Base-by-base conservation (phyloP, 2,797 vertebrate genomes). In the Tadarida brasiliensis region DNA sequence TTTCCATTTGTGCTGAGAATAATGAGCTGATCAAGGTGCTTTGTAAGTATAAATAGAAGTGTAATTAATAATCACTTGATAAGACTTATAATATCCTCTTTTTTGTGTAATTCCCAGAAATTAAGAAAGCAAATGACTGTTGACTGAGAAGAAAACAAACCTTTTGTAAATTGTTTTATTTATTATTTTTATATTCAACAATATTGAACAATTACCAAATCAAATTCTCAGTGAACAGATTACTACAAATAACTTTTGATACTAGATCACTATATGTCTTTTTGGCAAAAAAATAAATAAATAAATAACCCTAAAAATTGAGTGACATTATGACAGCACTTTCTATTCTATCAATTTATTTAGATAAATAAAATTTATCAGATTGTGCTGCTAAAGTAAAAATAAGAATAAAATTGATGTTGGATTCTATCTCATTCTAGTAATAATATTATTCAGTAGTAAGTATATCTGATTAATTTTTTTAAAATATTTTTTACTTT, bases 211-310 rank as follows among this genome's bases (percentile, higher is more conserved):
- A 57, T 80, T 51, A 83, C 9, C 35, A 88, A 44, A n/a, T 35
- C 39, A 80, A 74, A 92, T 92, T 67, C 39, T 73, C 73, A 84
- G 5, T 76, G 57, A 67, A 59, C 12, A 87, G 35, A 77, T 11
- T 17, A 84, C 44, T 33, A 89, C 19, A 96, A 92, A 35, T 84
- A 74, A 94, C n/a, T 83, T 91, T 91, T 82, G 14, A 24, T 59
- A 44, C 35, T 33, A 59, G n/a, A 94, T 71, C 9, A 71, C 57
- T 70, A 14, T 73, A 44, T 76, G 35, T 44, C 39, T 84, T 68
- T 73, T 78, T 56, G 22, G n/a, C 16, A 78, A 56, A 57, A 44
- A 71, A 71, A 9, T 47, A 12, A 12, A 54, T 12, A 54, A 54
- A 54, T n/a, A n/a, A n/a, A n/a, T n/a, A 54, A 54, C n/a, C 47